These are phyloP conservation scores for Automeris io DNA, from an alignment of 2,888 invertebrate species.

Conservation along the genomic window DNA sequence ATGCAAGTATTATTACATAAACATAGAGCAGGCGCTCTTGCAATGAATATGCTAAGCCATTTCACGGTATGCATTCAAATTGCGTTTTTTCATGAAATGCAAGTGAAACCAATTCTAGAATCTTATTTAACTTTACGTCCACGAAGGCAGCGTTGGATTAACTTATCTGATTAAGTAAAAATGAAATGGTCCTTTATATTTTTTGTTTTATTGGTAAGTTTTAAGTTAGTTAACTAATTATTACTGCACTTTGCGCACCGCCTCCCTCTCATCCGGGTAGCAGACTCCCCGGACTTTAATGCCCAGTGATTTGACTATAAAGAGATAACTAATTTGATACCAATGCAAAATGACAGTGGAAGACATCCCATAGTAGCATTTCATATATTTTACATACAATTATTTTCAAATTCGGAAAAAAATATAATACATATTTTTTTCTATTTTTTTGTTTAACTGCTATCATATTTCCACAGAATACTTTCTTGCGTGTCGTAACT, in stretches of 20 bases:
- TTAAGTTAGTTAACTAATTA: no score
- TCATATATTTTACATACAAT: no score
- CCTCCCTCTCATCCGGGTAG: no score
- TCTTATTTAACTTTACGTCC: neutral
- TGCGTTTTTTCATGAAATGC: constrained; percentile 12
- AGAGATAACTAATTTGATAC: no score
- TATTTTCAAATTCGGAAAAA: no score
- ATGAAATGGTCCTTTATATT: constrained; percentile 1
- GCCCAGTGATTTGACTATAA: no score
- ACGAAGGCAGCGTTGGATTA: neutral
- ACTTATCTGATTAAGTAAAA: neutral
- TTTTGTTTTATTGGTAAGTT: neutral
- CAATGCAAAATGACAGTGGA: no score
- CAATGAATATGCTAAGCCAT: constrained; percentile 15
- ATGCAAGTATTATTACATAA: neutral
- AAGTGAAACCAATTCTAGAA: neutral
- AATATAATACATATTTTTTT: no score
- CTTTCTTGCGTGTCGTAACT: neutral
- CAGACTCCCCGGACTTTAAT: no score
- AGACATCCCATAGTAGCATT: no score
- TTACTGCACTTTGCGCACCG: no score
- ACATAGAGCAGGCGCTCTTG: neutral
- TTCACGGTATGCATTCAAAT: constrained; percentile 28
- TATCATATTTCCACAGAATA: neutral
- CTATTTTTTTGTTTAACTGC: no score